Evolutionary conservation across 2,113 vertebrate genomes (phyloP).

Genomic region (Mystacornis crossleyi): DNA sequence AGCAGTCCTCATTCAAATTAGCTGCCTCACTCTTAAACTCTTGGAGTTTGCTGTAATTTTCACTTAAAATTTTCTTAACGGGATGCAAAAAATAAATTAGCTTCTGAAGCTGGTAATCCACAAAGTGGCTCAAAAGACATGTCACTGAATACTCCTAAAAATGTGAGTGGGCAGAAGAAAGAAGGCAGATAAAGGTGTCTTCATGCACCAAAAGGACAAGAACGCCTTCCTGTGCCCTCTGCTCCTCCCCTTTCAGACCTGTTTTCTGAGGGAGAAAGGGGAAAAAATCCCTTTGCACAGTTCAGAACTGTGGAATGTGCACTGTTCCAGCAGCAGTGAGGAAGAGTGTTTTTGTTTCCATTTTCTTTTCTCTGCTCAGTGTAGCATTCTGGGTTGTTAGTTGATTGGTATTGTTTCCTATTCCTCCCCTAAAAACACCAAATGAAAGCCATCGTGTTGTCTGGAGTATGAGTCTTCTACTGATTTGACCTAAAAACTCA

Average conservation of each 20-base stretch:
- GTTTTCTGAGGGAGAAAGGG: not conserved
- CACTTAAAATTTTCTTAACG: not conserved
- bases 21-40: not conserved
- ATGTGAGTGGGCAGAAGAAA: not conserved
- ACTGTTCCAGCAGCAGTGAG: not conserved
- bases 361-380: not conserved
- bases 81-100: not conserved
- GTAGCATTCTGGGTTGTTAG: not conserved
- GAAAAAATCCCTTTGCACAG: not conserved
- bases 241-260: not conserved
- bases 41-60: not conserved
- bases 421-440: accelerated
- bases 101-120: not conserved
- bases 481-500: not conserved
- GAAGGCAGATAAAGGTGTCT: not conserved
- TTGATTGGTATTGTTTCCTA: not conserved
- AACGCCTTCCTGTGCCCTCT: not conserved
- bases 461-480: not conserved
- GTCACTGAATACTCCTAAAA: not conserved
- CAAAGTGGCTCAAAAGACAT: not conserved
- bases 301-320: not conserved
- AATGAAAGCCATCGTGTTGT: not conserved
- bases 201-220: not conserved
- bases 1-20: not conserved
- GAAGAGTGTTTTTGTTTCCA: accelerated